Evolutionary conservation across 2,888 invertebrate species (phyloP).

Genomic region (Drosophila colorata): DNA sequence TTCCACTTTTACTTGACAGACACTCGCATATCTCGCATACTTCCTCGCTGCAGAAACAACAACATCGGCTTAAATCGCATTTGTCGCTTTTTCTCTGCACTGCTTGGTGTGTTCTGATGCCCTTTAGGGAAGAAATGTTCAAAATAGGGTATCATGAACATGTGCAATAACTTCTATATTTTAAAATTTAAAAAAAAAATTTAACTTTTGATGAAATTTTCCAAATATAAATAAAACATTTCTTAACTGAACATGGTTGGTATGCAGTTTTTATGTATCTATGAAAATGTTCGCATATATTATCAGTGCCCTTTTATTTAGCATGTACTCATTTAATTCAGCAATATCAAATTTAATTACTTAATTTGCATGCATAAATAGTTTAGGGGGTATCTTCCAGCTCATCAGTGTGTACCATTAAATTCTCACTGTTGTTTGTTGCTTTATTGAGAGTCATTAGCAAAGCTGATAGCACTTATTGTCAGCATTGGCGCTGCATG

Average conservation of each 20-base stretch:
- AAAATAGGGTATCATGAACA: background rate
- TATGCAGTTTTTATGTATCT: no score
- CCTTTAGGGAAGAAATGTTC: background rate
- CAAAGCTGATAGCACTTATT: slow-evolving; percentile 49
- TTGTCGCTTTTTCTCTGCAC: slow-evolving; percentile 34
- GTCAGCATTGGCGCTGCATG: slow-evolving; percentile 36
- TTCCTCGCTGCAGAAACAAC: slow-evolving; percentile 15
- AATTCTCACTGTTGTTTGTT: slow-evolving; percentile 15
- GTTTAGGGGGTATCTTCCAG: slow-evolving; percentile 5
- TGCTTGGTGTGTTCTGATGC: slow-evolving; percentile 27
- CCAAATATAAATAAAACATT: no score
- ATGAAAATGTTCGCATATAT: no score
- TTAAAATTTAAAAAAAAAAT: no score
- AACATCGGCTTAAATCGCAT: slow-evolving; percentile 55
- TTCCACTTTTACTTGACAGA: slow-evolving; percentile 39
- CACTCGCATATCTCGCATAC: slow-evolving; percentile 22
- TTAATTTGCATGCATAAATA: background rate
- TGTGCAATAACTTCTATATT: no score
- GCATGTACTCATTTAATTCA: no score
- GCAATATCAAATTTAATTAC: no score
- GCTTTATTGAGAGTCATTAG: slow-evolving; percentile 51
- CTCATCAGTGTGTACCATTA: background rate
- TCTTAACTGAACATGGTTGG: no score
- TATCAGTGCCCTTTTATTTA: no score
- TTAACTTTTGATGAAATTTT: no score